A percentile compares a stretch with the other conserved stretches of the same genome.
Conservation (phyloP, 2,113 vertebrate genomes). For the Castor canadensis region DNA sequence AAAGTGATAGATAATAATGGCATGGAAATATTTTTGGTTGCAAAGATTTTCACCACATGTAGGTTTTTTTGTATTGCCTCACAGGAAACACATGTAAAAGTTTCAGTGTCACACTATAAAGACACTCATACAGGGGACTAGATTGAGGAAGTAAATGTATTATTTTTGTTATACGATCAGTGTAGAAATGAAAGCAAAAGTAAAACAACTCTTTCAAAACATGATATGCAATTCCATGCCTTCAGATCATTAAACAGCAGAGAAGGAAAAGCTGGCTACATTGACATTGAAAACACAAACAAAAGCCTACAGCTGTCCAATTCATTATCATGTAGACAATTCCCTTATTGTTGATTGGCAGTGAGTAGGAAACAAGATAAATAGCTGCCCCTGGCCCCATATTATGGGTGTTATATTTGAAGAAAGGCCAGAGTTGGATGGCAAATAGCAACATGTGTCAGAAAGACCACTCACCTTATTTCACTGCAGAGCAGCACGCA, state of each 20-base stretch:
- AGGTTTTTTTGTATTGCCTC: not conserved
- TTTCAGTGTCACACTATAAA: constrained; percentile 6
- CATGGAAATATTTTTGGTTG: not conserved
- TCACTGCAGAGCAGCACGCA: not conserved
- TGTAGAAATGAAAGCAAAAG: constrained; percentile 31
- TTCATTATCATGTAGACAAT: not conserved
- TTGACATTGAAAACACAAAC: not conserved
- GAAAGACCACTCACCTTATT: not conserved
- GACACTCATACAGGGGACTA: not conserved
- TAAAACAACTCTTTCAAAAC: not conserved
- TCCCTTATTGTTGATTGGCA: not conserved
- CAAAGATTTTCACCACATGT: not conserved
- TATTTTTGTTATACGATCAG: not conserved
- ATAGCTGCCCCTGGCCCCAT: not conserved
- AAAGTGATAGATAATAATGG: not conserved
- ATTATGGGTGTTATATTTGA: not conserved
- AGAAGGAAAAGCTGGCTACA: not conserved
- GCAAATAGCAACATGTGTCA: not conserved
- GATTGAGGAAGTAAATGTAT: not conserved
- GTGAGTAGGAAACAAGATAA: not conserved
- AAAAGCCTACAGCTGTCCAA: not conserved
- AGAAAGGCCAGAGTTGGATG: not conserved
- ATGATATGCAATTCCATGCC: not conserved
- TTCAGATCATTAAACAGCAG: not conserved
- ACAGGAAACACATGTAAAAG: constrained; percentile 5